Conservation (phyloP, 2,113 vertebrate species). For the Natator depressus region DNA sequence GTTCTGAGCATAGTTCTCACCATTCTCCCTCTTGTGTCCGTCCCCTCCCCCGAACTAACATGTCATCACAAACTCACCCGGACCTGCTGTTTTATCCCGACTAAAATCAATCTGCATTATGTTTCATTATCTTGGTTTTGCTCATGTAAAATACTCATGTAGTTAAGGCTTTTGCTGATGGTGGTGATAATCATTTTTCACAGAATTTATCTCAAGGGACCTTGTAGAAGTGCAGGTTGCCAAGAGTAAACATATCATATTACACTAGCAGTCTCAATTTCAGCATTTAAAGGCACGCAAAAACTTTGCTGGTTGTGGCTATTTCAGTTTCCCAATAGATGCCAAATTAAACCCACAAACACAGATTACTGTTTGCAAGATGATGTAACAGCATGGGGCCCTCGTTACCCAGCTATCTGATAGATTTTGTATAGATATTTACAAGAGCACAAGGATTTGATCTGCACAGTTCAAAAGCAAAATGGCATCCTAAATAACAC, state of each 20-base stretch:
- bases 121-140: conserved; percentile 30
- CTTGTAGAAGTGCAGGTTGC: conserved; percentile 36
- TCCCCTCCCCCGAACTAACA: not conserved
- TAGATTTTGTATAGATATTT: conserved; percentile 19
- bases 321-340: conserved; percentile 54
- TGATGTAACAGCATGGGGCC: conserved; percentile 38
- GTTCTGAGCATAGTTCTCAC: too few species aligned
- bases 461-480: not conserved
- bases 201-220: conserved; percentile 50
- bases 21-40: too few species aligned
- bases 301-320: conserved; percentile 24
- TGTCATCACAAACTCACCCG: not conserved
- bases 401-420: conserved; percentile 31
- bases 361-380: conserved; percentile 48
- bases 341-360: conserved; percentile 59
- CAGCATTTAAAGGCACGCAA: conserved; percentile 28
- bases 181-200: conserved; percentile 24
- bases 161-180: conserved; percentile 18
- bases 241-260: conserved; percentile 47
- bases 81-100: not conserved
- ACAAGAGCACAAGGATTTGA: not conserved
- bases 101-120: conserved; percentile 37
- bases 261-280: conserved; percentile 49
- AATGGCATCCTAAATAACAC: not conserved
- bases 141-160: conserved; percentile 14